phyloP scores from a whole-genome alignment of 2,113 vertebrate species.

The Phylloscopus trochiloides region DNA sequence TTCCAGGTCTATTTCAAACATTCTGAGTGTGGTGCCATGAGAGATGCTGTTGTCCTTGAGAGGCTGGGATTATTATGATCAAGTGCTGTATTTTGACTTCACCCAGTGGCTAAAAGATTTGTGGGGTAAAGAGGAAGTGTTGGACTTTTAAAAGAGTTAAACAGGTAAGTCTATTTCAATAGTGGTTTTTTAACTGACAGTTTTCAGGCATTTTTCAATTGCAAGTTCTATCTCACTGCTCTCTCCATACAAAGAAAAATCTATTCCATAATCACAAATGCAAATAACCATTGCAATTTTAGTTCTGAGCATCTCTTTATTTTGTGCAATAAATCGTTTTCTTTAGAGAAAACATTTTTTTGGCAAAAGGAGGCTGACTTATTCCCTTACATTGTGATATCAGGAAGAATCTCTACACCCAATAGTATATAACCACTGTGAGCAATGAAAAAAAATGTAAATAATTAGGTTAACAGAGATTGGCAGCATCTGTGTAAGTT shows the following conservation, averaged over 20 bases:
- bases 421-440: neutral
- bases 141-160: constrained; percentile 66
- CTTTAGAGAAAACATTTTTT: neutral
- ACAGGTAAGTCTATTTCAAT: constrained; percentile 58
- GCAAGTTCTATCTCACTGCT: neutral
- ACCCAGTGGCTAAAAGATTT: constrained; percentile 58
- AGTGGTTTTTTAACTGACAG: neutral
- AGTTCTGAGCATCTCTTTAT: neutral
- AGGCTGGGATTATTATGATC: constrained; percentile 68
- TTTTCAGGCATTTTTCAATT: neutral
- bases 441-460: neutral
- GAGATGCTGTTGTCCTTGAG: constrained; percentile 64
- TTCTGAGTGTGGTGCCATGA: constrained; percentile 52
- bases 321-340: neutral
- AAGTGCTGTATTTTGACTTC: constrained; percentile 64
- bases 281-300: neutral
- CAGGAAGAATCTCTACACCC: neutral
- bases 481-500: neutral
- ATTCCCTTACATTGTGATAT: neutral
- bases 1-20: constrained; percentile 67
- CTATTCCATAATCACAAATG: neutral
- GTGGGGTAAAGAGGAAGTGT: constrained; percentile 26
- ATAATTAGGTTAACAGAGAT: neutral
- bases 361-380: neutral
- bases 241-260: neutral